phyloP scores from a whole-genome alignment of 2,888 invertebrate species.

The Pharmacophagus antenor region DNA sequence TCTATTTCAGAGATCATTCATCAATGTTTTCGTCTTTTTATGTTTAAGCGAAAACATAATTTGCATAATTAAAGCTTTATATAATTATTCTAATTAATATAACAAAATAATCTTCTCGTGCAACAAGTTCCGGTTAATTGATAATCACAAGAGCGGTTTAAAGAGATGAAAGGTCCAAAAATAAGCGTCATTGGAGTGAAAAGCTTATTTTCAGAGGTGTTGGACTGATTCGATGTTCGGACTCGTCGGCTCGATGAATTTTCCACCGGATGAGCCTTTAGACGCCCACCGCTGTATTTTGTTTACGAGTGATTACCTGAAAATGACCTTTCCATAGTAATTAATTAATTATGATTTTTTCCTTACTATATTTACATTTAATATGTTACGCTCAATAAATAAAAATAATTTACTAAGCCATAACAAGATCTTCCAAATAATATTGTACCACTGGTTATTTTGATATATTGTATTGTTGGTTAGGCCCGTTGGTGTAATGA shows the following conservation, averaged over 20 bases:
- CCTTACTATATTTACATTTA: neutral
- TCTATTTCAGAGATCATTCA: too few species aligned
- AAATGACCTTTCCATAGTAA: conserved; percentile 68
- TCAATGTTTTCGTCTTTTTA: too few species aligned
- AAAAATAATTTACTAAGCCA: too few species aligned
- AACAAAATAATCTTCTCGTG: neutral
- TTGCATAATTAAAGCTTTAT: neutral
- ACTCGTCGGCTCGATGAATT: conserved; percentile 77
- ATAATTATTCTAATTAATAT: neutral
- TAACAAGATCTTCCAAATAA: too few species aligned
- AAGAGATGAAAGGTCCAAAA: conserved; percentile 78
- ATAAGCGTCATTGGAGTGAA: conserved; percentile 74
- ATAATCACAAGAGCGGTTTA: conserved; percentile 62
- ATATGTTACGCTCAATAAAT: too few species aligned
- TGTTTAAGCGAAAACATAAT: neutral
- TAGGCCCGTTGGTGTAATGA: too few species aligned
- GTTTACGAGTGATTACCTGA: conserved; percentile 68
- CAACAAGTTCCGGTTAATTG: conserved; percentile 27
- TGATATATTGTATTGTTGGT: too few species aligned
- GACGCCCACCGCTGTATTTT: conserved; percentile 68
- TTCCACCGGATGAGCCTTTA: conserved; percentile 76
- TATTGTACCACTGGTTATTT: too few species aligned
- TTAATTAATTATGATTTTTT: conserved; percentile 31
- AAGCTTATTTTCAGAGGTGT: conserved; percentile 78
- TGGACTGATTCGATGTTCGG: conserved; percentile 70